Evolutionary conservation across 2,113 vertebrate species (phyloP), one percentile per base, ranked within the genome.

Genomic region (Axis porcinus): DNA sequence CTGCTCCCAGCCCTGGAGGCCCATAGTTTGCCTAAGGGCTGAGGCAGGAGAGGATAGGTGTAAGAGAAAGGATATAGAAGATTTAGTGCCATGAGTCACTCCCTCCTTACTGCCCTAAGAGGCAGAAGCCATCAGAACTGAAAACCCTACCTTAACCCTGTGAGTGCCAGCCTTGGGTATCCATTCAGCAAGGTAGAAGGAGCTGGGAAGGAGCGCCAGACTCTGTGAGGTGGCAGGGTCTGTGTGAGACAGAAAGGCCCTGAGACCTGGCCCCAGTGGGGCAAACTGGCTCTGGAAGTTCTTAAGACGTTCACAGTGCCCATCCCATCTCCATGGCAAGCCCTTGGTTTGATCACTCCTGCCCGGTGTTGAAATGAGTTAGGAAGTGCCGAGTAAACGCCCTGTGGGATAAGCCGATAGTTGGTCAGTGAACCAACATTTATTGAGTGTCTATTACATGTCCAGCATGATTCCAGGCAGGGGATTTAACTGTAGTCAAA

Each of bases 41-140:
- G 10, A 17, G 27, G 43, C 15, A 7, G 40, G 45, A 67, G 60
- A 70, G 47, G 52, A 6, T 6, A 3, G 67, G 17, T 60, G 5
- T 14, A 2, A 0, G 52, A 89, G 92, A 62, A 85, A 85, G 74
- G 58, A 76, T 7, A 30, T 27, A 28, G 62, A 62, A 28, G 14
- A 47, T 52, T 64, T 62, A 17, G 74, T 15, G 3, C 79, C 1
- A 3, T 21, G 1, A 55, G 40, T 55, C 1, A 15, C 16, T 36
- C 23, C 27, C 15, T 57, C 21, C 15, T 10, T 14, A 57, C 40
- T 21, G 84, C 67, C 67, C 67, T 70, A 67, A n/a, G 64, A 57
- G 47, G 52, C 1, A 0, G 36, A 28, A 17, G 28, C 36, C 55
- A 13, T 2, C 0, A 52, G 27, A n/a, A 11, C 17, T 8, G 58